phyloP scores from a whole-genome alignment of 2,113 vertebrate species.

The Chunga burmeisteri region DNA sequence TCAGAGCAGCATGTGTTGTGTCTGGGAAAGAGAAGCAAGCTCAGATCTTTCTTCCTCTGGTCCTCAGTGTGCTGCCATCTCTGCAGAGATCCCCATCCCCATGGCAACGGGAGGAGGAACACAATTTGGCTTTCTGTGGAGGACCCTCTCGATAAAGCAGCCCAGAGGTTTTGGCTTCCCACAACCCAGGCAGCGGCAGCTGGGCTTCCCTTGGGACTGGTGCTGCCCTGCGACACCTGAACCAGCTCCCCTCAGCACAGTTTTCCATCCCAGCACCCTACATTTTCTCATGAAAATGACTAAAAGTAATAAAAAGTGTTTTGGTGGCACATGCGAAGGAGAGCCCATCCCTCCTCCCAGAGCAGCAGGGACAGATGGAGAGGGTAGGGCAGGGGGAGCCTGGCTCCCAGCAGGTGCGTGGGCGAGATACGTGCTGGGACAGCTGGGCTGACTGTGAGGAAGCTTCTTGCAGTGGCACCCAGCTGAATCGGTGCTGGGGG shows the following conservation, averaged over 20 bases:
- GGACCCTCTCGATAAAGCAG: background rate
- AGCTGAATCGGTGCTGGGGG: background rate
- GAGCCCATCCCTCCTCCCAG: background rate
- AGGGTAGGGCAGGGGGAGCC: background rate
- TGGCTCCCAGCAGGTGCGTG: background rate
- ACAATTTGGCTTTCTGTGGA: background rate
- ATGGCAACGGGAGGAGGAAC: background rate
- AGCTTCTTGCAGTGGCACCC: background rate
- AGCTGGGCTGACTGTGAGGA: background rate
- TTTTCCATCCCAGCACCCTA: background rate
- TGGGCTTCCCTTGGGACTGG: background rate
- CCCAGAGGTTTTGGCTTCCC: background rate
- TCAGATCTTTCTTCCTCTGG: background rate
- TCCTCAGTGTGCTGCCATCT: background rate
- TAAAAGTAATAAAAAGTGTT: background rate
- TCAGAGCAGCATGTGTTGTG: background rate
- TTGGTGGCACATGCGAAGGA: background rate
- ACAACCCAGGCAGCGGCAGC: fast-evolving
- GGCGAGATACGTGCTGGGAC: fast-evolving
- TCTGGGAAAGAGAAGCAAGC: background rate
- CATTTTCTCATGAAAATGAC: background rate
- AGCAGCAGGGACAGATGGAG: background rate
- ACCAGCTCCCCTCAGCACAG: background rate
- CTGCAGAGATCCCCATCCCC: background rate
- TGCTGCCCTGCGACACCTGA: background rate